Evolutionary conservation across 1,140 invertebrate genomes (phyloP).

Genomic region (Heliothis virescens): DNA sequence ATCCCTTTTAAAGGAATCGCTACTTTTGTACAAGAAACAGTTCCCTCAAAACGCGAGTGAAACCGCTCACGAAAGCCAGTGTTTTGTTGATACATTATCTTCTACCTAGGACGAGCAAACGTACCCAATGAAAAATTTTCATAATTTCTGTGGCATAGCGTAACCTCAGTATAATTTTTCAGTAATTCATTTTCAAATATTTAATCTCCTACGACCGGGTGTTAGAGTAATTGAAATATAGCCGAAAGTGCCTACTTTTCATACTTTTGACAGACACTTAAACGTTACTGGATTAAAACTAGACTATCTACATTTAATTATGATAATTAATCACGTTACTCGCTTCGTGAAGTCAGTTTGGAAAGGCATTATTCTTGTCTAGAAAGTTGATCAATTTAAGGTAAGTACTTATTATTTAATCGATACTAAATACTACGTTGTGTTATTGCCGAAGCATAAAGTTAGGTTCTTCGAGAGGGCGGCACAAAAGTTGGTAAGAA

Average conservation of each 20-base stretch:
- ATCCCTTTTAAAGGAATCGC: too few species aligned
- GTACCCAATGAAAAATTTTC: too few species aligned
- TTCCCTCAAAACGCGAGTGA: too few species aligned
- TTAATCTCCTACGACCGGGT: not conserved
- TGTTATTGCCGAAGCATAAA: too few species aligned
- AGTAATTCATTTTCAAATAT: constrained; percentile 13
- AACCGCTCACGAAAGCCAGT: too few species aligned
- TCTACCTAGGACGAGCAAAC: too few species aligned
- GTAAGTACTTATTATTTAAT: not conserved
- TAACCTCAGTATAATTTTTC: constrained; percentile 9
- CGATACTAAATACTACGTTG: not conserved
- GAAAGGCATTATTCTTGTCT: constrained; percentile 7
- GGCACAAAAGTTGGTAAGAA: too few species aligned
- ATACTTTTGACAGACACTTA: not conserved
- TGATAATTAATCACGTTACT: not conserved
- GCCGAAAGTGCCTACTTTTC: not conserved
- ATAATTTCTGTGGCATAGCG: not conserved
- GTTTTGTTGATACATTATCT: not conserved
- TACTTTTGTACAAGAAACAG: too few species aligned
- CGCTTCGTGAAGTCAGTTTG: not conserved
- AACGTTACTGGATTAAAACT: not conserved
- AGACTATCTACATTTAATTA: not conserved
- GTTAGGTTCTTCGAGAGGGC: too few species aligned
- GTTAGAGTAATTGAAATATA: not conserved
- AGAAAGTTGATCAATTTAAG: constrained; percentile 12